Percentiles rank a stretch among this genome's conserved stretches.
Conservation (phyloP, 2,888 invertebrate genomes). For the Blera fallax region DNA sequence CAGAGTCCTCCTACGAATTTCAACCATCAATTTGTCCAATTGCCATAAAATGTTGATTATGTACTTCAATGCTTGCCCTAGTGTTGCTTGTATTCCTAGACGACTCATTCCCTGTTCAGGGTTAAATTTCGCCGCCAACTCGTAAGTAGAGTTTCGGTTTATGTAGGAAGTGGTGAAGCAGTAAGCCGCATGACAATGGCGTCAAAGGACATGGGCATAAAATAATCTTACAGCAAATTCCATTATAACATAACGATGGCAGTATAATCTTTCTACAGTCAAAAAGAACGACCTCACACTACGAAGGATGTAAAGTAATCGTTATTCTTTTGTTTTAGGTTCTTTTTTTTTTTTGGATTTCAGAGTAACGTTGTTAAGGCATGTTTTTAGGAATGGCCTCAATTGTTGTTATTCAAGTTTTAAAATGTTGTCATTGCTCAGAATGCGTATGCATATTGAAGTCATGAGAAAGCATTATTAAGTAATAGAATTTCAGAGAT, state of each 20-base stretch:
- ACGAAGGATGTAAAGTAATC: constrained; percentile 2
- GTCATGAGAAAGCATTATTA: neutral
- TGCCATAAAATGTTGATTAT: constrained; percentile 44
- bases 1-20: constrained; percentile 19
- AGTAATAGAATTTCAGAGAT: neutral
- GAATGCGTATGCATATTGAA: neutral
- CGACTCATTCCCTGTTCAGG: constrained; percentile 17
- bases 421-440: neutral
- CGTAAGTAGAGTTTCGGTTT: constrained; percentile 6
- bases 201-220: constrained; percentile 39
- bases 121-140: constrained; percentile 32
- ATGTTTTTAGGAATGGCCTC: neutral
- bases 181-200: constrained; percentile 23
- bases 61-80: constrained; percentile 20
- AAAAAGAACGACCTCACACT: constrained; percentile 3
- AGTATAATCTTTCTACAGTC: constrained; percentile 6
- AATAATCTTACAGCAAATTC: constrained; percentile 36
- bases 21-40: constrained; percentile 40
- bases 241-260: constrained; percentile 44
- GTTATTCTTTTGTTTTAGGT: constrained; percentile 9
- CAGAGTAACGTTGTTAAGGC: neutral
- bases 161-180: constrained; percentile 16
- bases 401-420: neutral
- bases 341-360: neutral
- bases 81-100: constrained; percentile 17